phyloP scores from a whole-genome alignment of 2,888 invertebrate genomes.

The Adineta ricciae region DNA sequence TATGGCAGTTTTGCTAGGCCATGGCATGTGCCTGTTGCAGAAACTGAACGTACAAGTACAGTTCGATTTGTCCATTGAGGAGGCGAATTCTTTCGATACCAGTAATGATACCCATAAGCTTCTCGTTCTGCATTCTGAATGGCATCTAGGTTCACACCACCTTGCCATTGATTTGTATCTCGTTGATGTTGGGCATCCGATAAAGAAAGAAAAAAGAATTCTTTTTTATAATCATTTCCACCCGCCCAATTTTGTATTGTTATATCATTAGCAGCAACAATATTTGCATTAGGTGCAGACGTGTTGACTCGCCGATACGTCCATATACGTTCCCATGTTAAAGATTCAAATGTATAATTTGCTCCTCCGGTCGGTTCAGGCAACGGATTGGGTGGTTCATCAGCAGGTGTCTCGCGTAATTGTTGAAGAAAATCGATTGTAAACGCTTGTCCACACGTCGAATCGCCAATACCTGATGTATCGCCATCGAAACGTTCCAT shows the following conservation, averaged over 20 bases:
- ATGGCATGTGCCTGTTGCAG: conserved; percentile 26
- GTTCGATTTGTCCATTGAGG: background rate
- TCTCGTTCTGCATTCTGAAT: conserved; percentile 30
- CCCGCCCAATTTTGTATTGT: conserved; percentile 35
- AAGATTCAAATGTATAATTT: conserved; percentile 26
- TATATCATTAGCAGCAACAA: conserved; percentile 34
- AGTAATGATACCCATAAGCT: conserved; percentile 35
- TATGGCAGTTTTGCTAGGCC: conserved; percentile 35
- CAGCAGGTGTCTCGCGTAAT: background rate
- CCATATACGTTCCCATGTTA: conserved; percentile 35
- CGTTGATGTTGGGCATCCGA: conserved; percentile 26
- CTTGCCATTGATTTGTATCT: conserved; percentile 31
- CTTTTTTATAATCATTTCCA: conserved; percentile 35
- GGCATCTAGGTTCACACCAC: conserved; percentile 33
- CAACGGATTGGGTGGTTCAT: no score
- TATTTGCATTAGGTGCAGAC: conserved; percentile 13
- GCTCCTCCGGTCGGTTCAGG: conserved; percentile 22
- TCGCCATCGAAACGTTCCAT: conserved; percentile 34
- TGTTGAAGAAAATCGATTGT: conserved; percentile 34
- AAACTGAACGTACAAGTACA: no score
- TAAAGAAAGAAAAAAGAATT: conserved; percentile 30
- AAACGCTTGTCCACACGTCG: conserved; percentile 35
- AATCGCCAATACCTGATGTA: conserved; percentile 29
- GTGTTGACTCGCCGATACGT: conserved; percentile 35
- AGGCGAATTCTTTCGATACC: conserved; percentile 30